phyloP scores from a whole-genome alignment of 37 sponge, comb jelly and placozoan species.

The Haliclona indistincta region DNA sequence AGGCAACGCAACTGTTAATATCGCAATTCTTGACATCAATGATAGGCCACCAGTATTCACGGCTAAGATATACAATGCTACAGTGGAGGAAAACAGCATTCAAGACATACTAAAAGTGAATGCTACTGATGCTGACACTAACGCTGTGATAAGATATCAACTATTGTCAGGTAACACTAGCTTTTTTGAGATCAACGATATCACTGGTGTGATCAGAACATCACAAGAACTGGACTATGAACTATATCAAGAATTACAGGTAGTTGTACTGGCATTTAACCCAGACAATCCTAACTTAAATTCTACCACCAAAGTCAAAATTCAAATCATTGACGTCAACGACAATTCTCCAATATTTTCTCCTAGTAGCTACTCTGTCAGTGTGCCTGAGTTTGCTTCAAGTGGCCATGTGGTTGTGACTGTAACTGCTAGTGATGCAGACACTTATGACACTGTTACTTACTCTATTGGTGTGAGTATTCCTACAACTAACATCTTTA shows the following conservation, averaged over 20 bases:
- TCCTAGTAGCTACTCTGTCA: neutral
- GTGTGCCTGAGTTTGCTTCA: conserved; percentile 34
- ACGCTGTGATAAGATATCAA: neutral
- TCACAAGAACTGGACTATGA: conserved; percentile 1
- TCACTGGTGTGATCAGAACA: conserved; percentile 8
- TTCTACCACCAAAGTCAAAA: conserved; percentile 27
- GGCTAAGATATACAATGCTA: neutral
- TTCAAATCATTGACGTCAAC: conserved; percentile 41
- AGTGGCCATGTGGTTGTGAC: conserved; percentile 2
- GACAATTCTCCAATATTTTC: conserved; percentile 52
- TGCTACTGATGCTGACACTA: conserved; percentile 4
- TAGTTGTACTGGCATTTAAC: neutral
- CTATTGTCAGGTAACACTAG: neutral
- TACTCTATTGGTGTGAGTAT: conserved; percentile 16
- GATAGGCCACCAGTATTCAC: conserved; percentile 3
- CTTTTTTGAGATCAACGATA: neutral
- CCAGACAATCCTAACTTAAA: neutral
- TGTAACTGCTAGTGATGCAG: conserved; percentile 50
- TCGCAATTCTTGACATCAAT: neutral
- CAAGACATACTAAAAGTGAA: neutral
- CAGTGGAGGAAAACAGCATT: neutral
- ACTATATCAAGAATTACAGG: neutral
- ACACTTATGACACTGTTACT: conserved; percentile 27
- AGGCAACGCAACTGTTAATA: neutral
- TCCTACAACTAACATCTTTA: conserved; percentile 29